Evolutionary conservation across 2,888 invertebrate species (phyloP).

Genomic region (Lathronympha strigana): DNA sequence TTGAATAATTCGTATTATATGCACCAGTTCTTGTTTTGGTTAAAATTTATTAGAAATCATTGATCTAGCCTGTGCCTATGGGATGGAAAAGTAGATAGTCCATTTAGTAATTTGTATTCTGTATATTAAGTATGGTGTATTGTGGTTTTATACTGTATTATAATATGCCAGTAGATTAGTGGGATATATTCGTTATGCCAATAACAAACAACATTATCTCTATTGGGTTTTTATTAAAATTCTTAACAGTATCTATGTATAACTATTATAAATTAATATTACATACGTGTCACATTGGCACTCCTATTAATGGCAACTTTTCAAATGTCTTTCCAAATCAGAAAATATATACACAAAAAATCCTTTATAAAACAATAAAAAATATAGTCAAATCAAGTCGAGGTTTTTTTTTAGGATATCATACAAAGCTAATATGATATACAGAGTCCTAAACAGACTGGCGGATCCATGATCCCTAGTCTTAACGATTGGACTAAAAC

Average conservation of each 20-base stretch:
- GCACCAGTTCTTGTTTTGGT: neutral
- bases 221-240: slow-evolving; percentile 76
- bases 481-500: neutral
- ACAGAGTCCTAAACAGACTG: neutral
- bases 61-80: neutral
- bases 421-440: neutral
- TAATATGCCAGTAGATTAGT: slow-evolving; percentile 34
- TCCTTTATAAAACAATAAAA: slow-evolving; percentile 48
- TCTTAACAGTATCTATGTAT: slow-evolving; percentile 75
- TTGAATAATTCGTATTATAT: neutral
- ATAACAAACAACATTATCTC: slow-evolving; percentile 58
- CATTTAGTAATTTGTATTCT: slow-evolving; percentile 40
- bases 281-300: slow-evolving; percentile 73
- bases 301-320: slow-evolving; percentile 64
- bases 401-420: neutral
- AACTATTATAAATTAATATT: slow-evolving; percentile 71
- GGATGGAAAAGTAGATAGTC: slow-evolving; percentile 18
- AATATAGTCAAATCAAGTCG: slow-evolving; percentile 6
- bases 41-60: neutral
- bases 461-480: too few species aligned
- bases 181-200: slow-evolving; percentile 46
- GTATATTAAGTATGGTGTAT: slow-evolving; percentile 22
- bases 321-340: slow-evolving; percentile 50
- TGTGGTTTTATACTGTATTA: slow-evolving; percentile 35
- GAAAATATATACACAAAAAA: slow-evolving; percentile 54